Percentiles rank a stretch among this genome's conserved stretches.
phyloP scores from a whole-genome alignment of 2,797 vertebrate genomes.

The Graptemys geographica region DNA sequence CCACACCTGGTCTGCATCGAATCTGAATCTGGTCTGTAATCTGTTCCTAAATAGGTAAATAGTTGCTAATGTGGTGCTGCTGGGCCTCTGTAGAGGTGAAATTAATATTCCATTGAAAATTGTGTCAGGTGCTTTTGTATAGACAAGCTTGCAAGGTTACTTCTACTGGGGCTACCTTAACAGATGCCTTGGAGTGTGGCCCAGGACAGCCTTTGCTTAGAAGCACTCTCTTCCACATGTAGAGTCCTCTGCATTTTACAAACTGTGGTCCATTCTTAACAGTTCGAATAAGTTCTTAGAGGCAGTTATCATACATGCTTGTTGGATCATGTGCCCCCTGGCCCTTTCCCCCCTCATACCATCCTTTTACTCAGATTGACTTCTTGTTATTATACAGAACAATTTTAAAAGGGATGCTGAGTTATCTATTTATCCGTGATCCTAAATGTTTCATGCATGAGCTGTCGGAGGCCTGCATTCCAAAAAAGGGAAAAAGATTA shows the following conservation, averaged over 20 bases:
- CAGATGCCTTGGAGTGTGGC: background rate
- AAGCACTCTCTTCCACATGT: no score
- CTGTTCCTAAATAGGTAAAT: accelerated
- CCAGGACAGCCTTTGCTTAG: background rate
- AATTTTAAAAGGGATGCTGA: background rate
- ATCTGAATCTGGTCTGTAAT: background rate
- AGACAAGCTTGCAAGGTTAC: accelerated
- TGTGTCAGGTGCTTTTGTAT: constrained; percentile 16
- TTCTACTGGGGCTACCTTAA: background rate
- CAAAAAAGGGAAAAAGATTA: no score
- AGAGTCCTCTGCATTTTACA: background rate
- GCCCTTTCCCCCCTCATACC: background rate
- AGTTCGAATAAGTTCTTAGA: background rate
- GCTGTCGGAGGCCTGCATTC: no score
- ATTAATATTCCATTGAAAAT: background rate
- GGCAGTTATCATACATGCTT: background rate
- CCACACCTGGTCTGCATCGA: background rate
- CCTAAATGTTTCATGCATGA: background rate
- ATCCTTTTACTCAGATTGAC: background rate
- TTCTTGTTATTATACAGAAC: background rate
- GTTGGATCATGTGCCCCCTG: background rate
- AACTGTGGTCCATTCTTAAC: background rate
- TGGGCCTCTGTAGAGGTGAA: background rate
- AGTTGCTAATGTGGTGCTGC: background rate
- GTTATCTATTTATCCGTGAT: background rate